Evolutionary conservation across 1,140 invertebrate genomes (phyloP), one percentile per base, ranked within the genome.

Genomic region (Macrocentrus cingulum): DNA sequence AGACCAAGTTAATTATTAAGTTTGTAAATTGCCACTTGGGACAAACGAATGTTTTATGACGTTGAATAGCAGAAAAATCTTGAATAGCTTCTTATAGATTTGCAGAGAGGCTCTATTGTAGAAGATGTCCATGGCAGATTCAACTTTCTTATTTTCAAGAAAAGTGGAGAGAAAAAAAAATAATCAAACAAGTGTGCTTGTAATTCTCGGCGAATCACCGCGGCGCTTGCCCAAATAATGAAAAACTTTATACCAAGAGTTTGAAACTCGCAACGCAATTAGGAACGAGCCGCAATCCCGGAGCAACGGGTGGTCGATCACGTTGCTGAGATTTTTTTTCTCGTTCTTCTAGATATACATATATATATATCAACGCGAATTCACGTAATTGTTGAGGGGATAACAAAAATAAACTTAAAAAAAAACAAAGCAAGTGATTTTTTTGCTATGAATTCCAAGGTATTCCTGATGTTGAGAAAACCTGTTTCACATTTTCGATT

Each of bases 221-320:
- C n/a, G 11, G 23, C 15, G 20, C 16, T 49, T 49, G 46, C 25
- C 46, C 23, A 32, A 49, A 49, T 49, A 49, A 49, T 29, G 46
- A 49, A 49, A 49, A 49, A 49, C 22, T 49, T 49, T 13, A 5
- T 13, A n/a, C n/a, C n/a, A n/a, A 4, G 46, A 49, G 46, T 49
- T 49, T 49, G n/a, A 49, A 49, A 49, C 46, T 49, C 6, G 5
- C 3, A 49, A 49, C 46, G 46, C 25, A 49, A 49, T 49, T 49
- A 49, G 46, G 46, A 32, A 49, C 23, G 25, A 2, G 23, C 23
- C n/a, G 23, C 23, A 32, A 32, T 49, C 22, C 23, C 46, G n/a
- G 25, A 49, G 46, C 46, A 49, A 49, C 46, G 46, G 46, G 46
- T 49, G 46, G 46, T 49, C 46, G 46, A 49, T 49, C 46, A 49